These are phyloP conservation scores for Pandemis heparana DNA, from an alignment of 2,888 invertebrate genomes.

Conservation along the genomic window DNA sequence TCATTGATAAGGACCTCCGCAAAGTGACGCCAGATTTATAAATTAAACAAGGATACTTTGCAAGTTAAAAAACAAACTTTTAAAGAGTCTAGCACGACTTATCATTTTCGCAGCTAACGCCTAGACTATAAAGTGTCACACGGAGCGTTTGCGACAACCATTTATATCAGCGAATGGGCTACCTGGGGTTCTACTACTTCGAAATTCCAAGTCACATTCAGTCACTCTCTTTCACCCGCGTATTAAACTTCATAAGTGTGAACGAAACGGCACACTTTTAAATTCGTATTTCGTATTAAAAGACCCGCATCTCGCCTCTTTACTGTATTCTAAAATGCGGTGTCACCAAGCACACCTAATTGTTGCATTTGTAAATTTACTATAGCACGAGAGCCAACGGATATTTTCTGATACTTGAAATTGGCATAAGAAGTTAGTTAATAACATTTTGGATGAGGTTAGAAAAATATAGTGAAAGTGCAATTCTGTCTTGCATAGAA, in stretches of 20 bases:
- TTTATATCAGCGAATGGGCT: constrained; percentile 6
- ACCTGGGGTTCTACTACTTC: background rate
- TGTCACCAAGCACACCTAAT: background rate
- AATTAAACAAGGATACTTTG: background rate
- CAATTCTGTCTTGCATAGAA: too few species aligned
- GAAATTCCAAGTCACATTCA: too few species aligned
- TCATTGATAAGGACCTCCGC: too few species aligned
- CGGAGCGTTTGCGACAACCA: background rate
- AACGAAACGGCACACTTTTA: too few species aligned
- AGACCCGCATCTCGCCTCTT: background rate
- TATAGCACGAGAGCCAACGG: background rate
- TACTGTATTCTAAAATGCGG: background rate
- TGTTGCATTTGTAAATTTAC: background rate
- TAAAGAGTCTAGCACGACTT: background rate
- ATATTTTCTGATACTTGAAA: background rate
- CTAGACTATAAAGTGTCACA: background rate
- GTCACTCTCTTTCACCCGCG: too few species aligned
- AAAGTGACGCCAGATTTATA: too few species aligned
- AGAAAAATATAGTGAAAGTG: too few species aligned
- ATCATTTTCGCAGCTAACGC: background rate
- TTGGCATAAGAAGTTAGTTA: too few species aligned
- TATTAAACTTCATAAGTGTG: too few species aligned
- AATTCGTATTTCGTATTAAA: too few species aligned
- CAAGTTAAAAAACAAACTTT: too few species aligned
- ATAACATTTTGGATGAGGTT: too few species aligned